Evolutionary conservation across 2,888 invertebrate genomes (phyloP).

Genomic region (Luperina nickerlii): DNA sequence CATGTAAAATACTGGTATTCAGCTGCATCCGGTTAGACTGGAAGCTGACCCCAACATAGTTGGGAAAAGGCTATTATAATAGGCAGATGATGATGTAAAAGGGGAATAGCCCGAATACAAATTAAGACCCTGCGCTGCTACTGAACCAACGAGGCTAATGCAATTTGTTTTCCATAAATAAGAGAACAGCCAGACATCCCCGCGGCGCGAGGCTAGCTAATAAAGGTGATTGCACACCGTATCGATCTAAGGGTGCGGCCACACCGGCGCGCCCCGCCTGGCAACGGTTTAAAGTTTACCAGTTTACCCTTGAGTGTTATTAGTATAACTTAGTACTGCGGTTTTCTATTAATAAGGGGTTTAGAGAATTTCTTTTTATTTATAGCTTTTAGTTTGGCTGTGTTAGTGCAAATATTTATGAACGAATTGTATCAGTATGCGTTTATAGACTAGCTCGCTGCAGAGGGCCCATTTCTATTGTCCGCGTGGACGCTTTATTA

Average conservation of each 20-base stretch:
- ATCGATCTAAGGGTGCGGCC: constrained; percentile 73
- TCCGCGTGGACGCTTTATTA: no score
- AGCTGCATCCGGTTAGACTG: no score
- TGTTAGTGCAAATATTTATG: no score
- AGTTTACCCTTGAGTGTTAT: constrained; percentile 42
- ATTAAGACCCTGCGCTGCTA: neutral
- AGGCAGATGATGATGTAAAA: neutral
- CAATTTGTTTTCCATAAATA: constrained; percentile 51
- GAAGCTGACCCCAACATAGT: no score
- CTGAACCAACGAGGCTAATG: constrained; percentile 31
- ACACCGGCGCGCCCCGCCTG: constrained; percentile 62
- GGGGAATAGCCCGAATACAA: no score
- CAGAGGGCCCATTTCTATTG: no score
- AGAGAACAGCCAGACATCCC: constrained; percentile 30
- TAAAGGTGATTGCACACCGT: constrained; percentile 61
- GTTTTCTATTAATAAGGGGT: constrained; percentile 23
- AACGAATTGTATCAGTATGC: no score
- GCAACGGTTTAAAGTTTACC: constrained; percentile 42
- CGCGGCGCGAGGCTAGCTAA: constrained; percentile 35
- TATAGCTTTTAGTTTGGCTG: no score
- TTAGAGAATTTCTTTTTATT: constrained; percentile 17
- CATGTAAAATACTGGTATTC: no score
- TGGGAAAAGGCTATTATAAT: no score
- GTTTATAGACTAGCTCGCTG: no score
- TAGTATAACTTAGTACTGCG: constrained; percentile 30